Evolutionary conservation across 1,140 invertebrate genomes (phyloP), one percentile per base, ranked within the genome.

Genomic region (Drosophila parabipectinata): DNA sequence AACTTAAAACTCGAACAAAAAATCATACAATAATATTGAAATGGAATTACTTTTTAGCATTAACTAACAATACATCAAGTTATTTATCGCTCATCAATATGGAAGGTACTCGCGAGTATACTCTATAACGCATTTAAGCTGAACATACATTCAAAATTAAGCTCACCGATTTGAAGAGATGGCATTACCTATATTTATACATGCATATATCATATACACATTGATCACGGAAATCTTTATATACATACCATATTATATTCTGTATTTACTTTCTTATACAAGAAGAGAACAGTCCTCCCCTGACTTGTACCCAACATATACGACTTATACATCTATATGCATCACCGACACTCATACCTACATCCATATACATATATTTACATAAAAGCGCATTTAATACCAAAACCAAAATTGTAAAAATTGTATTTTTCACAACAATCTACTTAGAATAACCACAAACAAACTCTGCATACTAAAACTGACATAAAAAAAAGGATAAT

Each of bases 91-190:
- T 77, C 69, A 82, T 77, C 50, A 79, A 47, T 79, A 73, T 41
- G 28, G 18, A 61, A 58, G 64, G 56, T 54, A 77, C 71, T 52
- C 68, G 32, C 68, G 57, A 63, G 28, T 44, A 34, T 21, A 21
- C 21, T 21, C 21, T 21, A 21, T 48, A 67, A 64, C 63, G 63
- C 63, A 67, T 67, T 67, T 64, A 62, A 82, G 56, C 52, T 50
- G 73, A 66, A 83, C 54, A 84, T 66, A 73, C 72, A 85, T 79
- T 85, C 79, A 83, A 83, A 83, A 83, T 83, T 83, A 78, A 83
- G 75, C 80, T 83, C 80, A 83, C 80, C 80, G 80, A 83, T 62
- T 79, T 50, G 56, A 81, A 81, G 44, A 83, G 58, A 78, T 75
- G 51, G 59, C 79, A 79, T 71, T 78, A 63, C 60, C 68, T 79